Conservation (phyloP, 2,113 vertebrate genomes). For the Felis chaus region DNA sequence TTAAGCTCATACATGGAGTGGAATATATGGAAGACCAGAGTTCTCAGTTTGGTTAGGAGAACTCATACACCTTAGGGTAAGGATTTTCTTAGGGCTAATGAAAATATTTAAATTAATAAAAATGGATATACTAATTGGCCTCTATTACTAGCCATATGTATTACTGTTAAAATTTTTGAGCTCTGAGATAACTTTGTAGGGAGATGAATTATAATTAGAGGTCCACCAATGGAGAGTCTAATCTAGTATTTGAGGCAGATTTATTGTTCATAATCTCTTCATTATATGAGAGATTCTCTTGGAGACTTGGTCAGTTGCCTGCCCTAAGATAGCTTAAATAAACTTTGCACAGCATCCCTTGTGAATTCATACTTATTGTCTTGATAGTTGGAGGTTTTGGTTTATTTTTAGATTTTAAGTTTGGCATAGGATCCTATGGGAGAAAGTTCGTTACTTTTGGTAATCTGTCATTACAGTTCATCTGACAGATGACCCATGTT, state of each 20-base stretch:
- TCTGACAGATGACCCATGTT: background rate
- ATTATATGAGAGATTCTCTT: background rate
- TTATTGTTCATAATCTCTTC: background rate
- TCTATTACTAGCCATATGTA: background rate
- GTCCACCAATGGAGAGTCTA: background rate
- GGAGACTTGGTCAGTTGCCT: conserved; percentile 7
- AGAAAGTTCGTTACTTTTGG: background rate
- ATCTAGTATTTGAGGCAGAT: background rate
- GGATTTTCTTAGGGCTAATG: background rate
- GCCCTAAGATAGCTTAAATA: background rate
- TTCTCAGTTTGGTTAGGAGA: background rate
- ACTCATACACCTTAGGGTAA: background rate
- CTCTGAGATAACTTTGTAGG: background rate
- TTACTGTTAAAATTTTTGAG: background rate
- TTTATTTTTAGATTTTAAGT: conserved; percentile 1
- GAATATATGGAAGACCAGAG: background rate
- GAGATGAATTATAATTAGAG: background rate
- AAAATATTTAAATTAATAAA: conserved; percentile 25
- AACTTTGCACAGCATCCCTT: background rate
- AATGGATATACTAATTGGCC: background rate
- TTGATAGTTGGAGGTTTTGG: conserved; percentile 24
- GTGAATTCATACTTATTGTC: background rate
- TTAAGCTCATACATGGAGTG: background rate
- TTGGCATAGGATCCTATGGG: background rate
- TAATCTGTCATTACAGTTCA: no score